Percentiles rank a stretch among this genome's conserved stretches.
These are phyloP conservation scores for Cichlasoma orientale DNA, from an alignment of 2,797 vertebrate species.

Conservation along the genomic window DNA sequence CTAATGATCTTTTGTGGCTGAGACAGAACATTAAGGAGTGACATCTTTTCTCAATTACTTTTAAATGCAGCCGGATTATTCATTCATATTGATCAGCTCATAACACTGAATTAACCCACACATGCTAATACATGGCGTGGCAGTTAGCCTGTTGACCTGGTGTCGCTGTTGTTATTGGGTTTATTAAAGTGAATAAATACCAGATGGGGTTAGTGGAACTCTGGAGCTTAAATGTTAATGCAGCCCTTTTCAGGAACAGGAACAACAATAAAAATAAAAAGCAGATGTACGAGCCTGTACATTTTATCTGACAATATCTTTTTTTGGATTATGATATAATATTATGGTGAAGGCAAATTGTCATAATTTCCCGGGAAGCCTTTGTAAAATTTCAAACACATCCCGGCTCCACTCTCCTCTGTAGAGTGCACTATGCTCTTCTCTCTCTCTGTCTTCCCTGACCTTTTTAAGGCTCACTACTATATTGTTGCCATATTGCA, in stretches of 20 bases:
- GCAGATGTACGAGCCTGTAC: neutral
- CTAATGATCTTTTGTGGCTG: conserved; percentile 90
- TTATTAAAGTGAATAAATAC: conserved; percentile 27
- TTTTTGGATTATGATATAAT: conserved; percentile 3
- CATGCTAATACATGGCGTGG: neutral
- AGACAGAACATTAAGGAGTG: conserved; percentile 85
- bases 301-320: neutral
- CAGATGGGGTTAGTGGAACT: neutral
- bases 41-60: conserved; percentile 66
- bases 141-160: conserved; percentile 39
- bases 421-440: conserved; percentile 24
- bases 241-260: neutral
- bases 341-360: conserved; percentile 9
- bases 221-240: neutral
- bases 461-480: conserved; percentile 75
- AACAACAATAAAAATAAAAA: conserved; percentile 5
- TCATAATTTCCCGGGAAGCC: conserved; percentile 14
- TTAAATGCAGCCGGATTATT: conserved; percentile 52
- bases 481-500: conserved; percentile 72
- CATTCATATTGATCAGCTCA: conserved; percentile 33
- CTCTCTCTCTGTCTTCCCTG: conserved; percentile 62
- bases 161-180: conserved; percentile 7
- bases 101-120: conserved; percentile 33
- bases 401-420: conserved; percentile 33
- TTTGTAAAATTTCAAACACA: conserved; percentile 36